Conservation (phyloP, 1,140 invertebrate genomes). For the Doryteuthis pealeii region DNA sequence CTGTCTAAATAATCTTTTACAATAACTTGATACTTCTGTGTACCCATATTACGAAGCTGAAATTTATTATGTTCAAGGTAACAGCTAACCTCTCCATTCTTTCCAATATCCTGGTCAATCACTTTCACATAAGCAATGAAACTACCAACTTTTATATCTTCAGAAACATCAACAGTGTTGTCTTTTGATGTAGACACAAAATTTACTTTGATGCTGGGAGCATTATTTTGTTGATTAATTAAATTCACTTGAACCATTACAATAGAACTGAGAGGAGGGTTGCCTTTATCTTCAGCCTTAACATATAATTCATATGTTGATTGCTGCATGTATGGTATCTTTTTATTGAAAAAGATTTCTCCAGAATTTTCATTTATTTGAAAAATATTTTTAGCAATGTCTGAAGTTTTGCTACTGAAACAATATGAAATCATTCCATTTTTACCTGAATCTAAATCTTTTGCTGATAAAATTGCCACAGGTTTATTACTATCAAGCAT, state of each 20-base stretch:
- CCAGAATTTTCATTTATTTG: slow-evolving; percentile 38
- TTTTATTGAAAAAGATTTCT: slow-evolving; percentile 31
- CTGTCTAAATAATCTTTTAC: too few species aligned
- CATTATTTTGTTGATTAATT: slow-evolving; percentile 73
- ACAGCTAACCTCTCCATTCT: slow-evolving; percentile 45
- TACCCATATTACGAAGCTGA: background rate
- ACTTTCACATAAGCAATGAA: slow-evolving; percentile 50
- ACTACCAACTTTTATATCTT: slow-evolving; percentile 35
- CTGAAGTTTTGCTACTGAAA: slow-evolving; percentile 60
- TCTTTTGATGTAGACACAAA: slow-evolving; percentile 73
- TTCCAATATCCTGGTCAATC: slow-evolving; percentile 45
- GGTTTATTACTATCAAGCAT: too few species aligned
- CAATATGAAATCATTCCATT: slow-evolving; percentile 90
- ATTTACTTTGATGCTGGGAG: slow-evolving; percentile 89
- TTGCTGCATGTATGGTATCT: slow-evolving; percentile 43
- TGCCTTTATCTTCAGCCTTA: too few species aligned
- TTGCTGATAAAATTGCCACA: too few species aligned
- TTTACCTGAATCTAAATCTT: slow-evolving; percentile 79
- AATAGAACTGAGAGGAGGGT: slow-evolving; percentile 21
- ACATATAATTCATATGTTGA: slow-evolving; percentile 13
- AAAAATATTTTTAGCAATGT: slow-evolving; percentile 20
- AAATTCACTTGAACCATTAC: slow-evolving; percentile 44
- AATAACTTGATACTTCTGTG: too few species aligned
- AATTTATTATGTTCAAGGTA: slow-evolving; percentile 33
- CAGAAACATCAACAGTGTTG: slow-evolving; percentile 32